Conservation (phyloP, 2,797 vertebrate species). For the Paedocypris micromegethes region DNA sequence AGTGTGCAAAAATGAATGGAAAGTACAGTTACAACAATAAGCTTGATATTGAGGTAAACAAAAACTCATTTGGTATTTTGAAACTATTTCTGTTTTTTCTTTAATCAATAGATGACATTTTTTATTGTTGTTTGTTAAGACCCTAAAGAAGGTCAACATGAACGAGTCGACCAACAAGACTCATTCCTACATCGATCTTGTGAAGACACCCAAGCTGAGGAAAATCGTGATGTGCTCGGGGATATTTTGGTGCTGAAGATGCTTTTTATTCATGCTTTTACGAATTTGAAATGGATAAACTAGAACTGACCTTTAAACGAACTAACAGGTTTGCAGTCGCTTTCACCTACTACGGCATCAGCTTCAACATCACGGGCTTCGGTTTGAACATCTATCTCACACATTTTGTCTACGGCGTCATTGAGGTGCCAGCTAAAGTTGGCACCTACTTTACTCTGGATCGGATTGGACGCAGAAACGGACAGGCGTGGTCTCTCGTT, state of each 20-base stretch:
- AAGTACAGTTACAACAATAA: constrained; percentile 39
- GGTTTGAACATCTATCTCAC: constrained; percentile 76
- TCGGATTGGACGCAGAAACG: constrained; percentile 63
- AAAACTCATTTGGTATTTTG: neutral
- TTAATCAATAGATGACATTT: neutral
- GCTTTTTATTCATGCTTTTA: neutral
- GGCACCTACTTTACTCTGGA: constrained; percentile 66
- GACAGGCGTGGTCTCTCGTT: constrained; percentile 69
- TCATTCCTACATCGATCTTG: constrained; percentile 74
- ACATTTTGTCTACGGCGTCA: constrained; percentile 74
- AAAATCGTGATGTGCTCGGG: constrained; percentile 72
- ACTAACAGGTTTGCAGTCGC: constrained; percentile 75
- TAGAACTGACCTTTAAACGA: neutral
- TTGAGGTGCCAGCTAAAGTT: constrained; percentile 79
- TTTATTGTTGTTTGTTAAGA: constrained; percentile 50
- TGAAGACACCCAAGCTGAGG: constrained; percentile 69
- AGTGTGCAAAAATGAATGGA: constrained; percentile 73
- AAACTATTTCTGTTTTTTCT: neutral
- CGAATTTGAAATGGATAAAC: neutral
- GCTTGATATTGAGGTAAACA: constrained; percentile 65
- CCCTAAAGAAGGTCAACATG: constrained; percentile 60
- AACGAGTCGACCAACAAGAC: constrained; percentile 50
- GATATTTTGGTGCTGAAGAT: constrained; percentile 68
- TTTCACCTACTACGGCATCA: constrained; percentile 82
- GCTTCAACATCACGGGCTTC: constrained; percentile 73